phyloP scores from a whole-genome alignment of 2,797 vertebrate genomes.

The Dipus sagitta region DNA sequence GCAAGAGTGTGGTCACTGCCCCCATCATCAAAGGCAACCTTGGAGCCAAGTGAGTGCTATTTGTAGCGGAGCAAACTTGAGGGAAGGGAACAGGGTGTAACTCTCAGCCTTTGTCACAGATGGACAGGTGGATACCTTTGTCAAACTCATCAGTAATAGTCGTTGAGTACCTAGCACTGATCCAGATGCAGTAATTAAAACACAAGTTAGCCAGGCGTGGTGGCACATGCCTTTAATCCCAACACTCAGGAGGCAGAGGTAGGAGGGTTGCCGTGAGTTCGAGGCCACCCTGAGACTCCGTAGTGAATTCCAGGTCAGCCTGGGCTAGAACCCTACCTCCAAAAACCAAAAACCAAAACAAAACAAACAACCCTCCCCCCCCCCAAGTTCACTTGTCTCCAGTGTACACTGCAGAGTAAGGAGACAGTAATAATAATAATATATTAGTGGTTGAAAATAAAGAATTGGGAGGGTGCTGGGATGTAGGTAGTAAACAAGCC shows the following conservation, averaged over 20 bases:
- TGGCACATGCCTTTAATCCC: too few relatives aligned
- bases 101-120: background rate
- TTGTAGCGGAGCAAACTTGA: background rate
- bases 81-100: background rate
- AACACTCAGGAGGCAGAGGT: too few relatives aligned
- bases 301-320: too few relatives aligned
- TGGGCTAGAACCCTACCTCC: too few relatives aligned
- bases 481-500: background rate
- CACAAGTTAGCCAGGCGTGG: background rate
- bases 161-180: background rate
- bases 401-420: background rate
- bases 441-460: background rate
- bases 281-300: too few relatives aligned
- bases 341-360: too few relatives aligned
- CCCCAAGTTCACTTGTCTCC: background rate
- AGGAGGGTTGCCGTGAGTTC: too few relatives aligned
- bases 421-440: background rate
- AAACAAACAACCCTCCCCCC: too few relatives aligned
- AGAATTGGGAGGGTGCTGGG: background rate
- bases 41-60: slow-evolving; percentile 94
- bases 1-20: slow-evolving; percentile 95
- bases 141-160: background rate
- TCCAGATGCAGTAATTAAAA: background rate
- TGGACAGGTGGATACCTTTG: too few relatives aligned
- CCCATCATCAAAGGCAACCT: slow-evolving; percentile 97